phyloP scores from a whole-genome alignment of 2,113 vertebrate genomes.

The Psammodynastes pulverulentus region DNA sequence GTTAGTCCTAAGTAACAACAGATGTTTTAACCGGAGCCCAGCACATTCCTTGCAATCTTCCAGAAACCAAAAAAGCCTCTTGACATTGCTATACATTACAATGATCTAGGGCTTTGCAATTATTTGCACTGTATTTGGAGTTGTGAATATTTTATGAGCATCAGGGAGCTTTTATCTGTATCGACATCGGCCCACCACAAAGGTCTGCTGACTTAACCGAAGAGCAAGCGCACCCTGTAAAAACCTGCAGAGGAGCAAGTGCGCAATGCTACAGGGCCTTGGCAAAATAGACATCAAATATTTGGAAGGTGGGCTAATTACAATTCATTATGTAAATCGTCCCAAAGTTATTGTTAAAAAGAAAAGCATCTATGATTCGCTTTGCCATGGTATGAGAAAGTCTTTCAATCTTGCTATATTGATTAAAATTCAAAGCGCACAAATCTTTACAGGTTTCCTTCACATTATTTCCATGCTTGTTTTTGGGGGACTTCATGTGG shows the following conservation, averaged over 20 bases:
- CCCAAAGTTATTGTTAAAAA: constrained; percentile 82
- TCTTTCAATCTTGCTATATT: constrained; percentile 81
- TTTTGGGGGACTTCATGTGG: constrained; percentile 79
- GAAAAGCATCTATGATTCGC: constrained; percentile 75
- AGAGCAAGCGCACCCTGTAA: constrained; percentile 64
- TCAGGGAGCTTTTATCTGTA: constrained; percentile 60
- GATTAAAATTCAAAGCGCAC: constrained; percentile 80
- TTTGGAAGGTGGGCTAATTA: constrained; percentile 85
- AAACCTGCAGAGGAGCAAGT: constrained; percentile 78
- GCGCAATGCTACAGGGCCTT: constrained; percentile 81
- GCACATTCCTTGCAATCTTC: constrained; percentile 73
- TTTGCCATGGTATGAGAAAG: constrained; percentile 82
- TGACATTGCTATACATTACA: constrained; percentile 66
- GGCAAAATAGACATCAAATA: constrained; percentile 80
- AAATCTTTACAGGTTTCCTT: constrained; percentile 79
- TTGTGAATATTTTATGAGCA: constrained; percentile 37
- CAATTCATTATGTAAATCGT: constrained; percentile 82
- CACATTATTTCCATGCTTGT: constrained; percentile 74
- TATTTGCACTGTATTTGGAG: constrained; percentile 42
- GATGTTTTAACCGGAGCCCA: constrained; percentile 71
- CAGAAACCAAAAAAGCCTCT: constrained; percentile 66
- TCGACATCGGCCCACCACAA: constrained; percentile 46
- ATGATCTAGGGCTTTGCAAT: constrained; percentile 55
- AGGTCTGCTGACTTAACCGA: constrained; percentile 69
- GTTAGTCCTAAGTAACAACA: constrained; percentile 80